phyloP scores from a whole-genome alignment of 2,113 vertebrate genomes.

The Pao palembangensis region DNA sequence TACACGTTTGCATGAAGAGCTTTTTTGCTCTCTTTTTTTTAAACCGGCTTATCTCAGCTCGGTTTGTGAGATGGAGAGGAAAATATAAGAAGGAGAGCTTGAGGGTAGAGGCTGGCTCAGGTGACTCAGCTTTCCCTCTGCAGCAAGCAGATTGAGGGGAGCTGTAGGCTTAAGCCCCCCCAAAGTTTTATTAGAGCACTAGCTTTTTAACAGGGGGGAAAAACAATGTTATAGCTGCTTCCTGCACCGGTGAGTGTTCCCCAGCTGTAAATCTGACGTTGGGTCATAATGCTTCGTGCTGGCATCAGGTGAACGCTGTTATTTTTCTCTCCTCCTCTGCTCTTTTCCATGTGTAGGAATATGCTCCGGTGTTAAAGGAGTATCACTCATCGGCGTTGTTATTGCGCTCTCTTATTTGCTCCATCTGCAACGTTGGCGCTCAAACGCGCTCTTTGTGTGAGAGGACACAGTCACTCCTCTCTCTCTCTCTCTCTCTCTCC shows the following conservation, averaged over 20 bases:
- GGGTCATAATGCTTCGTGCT: constrained; percentile 62
- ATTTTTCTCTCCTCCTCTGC: constrained; percentile 27
- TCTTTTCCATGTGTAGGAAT: constrained; percentile 59
- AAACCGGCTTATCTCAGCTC: background rate
- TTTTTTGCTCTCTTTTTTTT: constrained; percentile 3
- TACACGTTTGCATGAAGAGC: constrained; percentile 19
- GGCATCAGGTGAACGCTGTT: constrained; percentile 65
- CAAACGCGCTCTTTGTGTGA: constrained; percentile 59
- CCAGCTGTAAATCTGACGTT: constrained; percentile 68
- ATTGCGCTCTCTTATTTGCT: constrained; percentile 63
- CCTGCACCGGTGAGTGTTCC: constrained; percentile 69
- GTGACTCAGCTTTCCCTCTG: constrained; percentile 77
- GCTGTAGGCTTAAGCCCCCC: constrained; percentile 66
- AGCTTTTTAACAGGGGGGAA: constrained; percentile 73
- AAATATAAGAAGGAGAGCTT: constrained; percentile 30
- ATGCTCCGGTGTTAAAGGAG: constrained; percentile 54
- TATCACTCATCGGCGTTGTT: constrained; percentile 62
- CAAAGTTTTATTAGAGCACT: constrained; percentile 76
- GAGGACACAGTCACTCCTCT: constrained; percentile 39
- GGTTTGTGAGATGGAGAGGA: constrained; percentile 19
- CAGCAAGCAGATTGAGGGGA: constrained; percentile 65
- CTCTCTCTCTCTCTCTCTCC: constrained; percentile 21
- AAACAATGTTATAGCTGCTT: constrained; percentile 74
- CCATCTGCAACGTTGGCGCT: constrained; percentile 53
- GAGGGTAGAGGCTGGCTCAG: constrained; percentile 58